A percentile compares a stretch with the other conserved stretches of the same genome.
These are phyloP conservation scores for Heliocidaris erythrogramma DNA, from an alignment of 35 echinoderm and acorn worm genomes.

Conservation along the genomic window DNA sequence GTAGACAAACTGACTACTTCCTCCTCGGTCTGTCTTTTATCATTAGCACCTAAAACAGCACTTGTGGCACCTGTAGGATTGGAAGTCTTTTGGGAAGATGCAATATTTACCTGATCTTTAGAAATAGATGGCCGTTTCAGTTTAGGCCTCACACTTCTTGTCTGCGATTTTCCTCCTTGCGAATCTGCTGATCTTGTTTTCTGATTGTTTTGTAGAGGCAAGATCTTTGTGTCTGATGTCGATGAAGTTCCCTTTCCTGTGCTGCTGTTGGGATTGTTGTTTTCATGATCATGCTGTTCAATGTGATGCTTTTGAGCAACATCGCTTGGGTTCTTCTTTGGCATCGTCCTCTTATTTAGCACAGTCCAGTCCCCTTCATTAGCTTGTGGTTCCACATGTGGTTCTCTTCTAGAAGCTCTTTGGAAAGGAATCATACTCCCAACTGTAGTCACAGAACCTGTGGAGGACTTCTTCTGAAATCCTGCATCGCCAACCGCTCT, in stretches of 20 bases:
- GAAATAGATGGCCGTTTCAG: not conserved
- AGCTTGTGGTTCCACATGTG: constrained; percentile 7
- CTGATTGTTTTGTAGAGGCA: not conserved
- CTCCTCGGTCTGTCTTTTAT: not conserved
- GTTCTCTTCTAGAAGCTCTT: constrained; percentile 39
- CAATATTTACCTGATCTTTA: not conserved
- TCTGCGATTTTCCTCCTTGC: not conserved
- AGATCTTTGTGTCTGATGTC: not conserved
- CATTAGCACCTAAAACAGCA: not conserved
- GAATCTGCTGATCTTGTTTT: not conserved
- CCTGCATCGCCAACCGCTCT: not conserved
- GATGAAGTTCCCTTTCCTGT: not conserved
- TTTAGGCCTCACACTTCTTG: constrained; percentile 34
- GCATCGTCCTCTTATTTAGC: constrained; percentile 1
- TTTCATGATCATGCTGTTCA: not conserved
- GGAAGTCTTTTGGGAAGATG: constrained; percentile 17
- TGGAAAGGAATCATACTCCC: constrained; percentile 45
- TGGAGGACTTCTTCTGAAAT: constrained; percentile 18
- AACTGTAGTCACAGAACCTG: not conserved
- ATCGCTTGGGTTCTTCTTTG: not conserved
- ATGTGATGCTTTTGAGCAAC: not conserved
- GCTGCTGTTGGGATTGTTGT: not conserved
- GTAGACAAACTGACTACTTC: not conserved
- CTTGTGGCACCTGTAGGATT: not conserved
- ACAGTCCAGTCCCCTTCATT: not conserved